A percentile compares a stretch with the other conserved stretches of the same genome.
phyloP scores from a whole-genome alignment of 2,113 vertebrate species.

The Struthidea cinerea region DNA sequence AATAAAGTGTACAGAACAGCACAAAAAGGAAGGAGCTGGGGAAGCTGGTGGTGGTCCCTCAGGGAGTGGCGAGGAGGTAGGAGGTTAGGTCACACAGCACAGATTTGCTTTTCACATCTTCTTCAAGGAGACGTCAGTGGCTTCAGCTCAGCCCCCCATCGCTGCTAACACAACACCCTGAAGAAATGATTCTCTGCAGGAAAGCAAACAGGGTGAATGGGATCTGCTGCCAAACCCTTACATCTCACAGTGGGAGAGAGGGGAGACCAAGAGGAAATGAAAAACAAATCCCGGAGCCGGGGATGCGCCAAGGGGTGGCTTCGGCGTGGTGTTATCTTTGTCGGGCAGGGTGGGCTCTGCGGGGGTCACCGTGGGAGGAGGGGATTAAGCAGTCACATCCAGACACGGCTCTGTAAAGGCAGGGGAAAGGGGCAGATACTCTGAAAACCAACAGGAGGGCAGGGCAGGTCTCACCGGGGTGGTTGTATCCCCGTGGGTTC shows the following conservation, averaged over 20 bases:
- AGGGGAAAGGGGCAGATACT: not conserved
- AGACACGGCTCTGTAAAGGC: not conserved
- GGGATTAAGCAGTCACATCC: not conserved
- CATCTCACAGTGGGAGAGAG: not conserved
- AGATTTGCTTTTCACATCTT: not conserved
- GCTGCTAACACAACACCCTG: not conserved
- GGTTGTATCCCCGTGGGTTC: not conserved
- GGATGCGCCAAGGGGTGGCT: not conserved
- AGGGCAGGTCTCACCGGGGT: not conserved
- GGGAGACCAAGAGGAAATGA: conserved; percentile 52
- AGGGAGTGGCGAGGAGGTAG: not conserved
- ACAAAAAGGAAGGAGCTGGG: not conserved
- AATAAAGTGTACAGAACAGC: not conserved
- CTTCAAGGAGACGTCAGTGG: not conserved
- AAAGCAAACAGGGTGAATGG: not conserved
- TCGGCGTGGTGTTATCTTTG: rapidly evolving
- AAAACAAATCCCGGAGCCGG: conserved; percentile 8
- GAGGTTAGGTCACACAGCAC: not conserved
- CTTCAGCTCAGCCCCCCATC: not conserved
- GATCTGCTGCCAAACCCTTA: not conserved
- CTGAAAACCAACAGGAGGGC: not conserved
- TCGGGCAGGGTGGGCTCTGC: not conserved
- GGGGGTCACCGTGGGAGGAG: not conserved
- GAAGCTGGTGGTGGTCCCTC: not conserved
- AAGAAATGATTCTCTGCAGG: not conserved